Percentiles rank a stretch among this genome's conserved stretches.
phyloP scores from a whole-genome alignment of 1,140 invertebrate genomes.

The Matsumurasca onukii region DNA sequence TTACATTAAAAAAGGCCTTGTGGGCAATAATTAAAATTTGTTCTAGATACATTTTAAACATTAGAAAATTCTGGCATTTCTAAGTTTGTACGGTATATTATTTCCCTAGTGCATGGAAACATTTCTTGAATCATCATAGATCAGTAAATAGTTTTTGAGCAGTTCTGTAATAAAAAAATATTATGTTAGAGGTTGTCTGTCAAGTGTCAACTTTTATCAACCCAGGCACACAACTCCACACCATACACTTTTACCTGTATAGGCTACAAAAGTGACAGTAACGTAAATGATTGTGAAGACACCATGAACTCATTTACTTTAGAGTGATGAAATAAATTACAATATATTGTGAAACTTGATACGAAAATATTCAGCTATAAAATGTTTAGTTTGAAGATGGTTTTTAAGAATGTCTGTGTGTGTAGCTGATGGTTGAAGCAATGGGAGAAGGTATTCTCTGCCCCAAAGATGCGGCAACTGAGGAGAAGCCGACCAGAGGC shows the following conservation, averaged over 20 bases:
- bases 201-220: no score
- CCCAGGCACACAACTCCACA: no score
- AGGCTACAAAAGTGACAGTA: not conserved
- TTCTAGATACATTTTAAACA: no score
- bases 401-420: not conserved
- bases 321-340: not conserved
- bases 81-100: no score
- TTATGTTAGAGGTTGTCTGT: no score
- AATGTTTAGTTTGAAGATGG: not conserved
- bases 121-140: no score
- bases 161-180: no score
- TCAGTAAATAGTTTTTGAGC: no score
- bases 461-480: not conserved
- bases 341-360: not conserved
- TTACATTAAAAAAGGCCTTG: no score
- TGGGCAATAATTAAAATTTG: no score
- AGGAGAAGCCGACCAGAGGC: constrained; percentile 6
- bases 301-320: not conserved
- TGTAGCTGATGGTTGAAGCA: constrained; percentile 40
- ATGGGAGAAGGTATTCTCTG: constrained; percentile 36
- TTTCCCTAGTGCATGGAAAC: no score
- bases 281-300: not conserved
- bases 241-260: not conserved
- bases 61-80: no score
- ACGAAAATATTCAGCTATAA: not conserved